Evolutionary conservation across 2,888 invertebrate species (phyloP).

Genomic region (Plebejus melissa): DNA sequence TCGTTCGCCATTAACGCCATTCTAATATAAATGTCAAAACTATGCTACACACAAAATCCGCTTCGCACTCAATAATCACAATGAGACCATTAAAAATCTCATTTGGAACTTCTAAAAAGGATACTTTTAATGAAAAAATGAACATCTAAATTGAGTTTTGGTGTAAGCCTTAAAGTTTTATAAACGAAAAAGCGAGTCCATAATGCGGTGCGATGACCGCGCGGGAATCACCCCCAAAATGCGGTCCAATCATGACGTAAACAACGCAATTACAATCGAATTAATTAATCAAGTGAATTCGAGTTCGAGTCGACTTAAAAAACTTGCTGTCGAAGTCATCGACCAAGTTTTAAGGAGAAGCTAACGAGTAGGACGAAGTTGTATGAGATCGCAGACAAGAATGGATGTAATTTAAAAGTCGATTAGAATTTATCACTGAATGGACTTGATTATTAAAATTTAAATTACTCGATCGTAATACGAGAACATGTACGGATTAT

Average conservation of each 20-base stretch:
- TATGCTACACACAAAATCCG: background rate
- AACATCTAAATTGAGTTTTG: slow-evolving; percentile 54
- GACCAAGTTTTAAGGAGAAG: slow-evolving; percentile 73
- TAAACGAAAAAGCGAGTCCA: slow-evolving; percentile 53
- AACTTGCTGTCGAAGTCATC: slow-evolving; percentile 60
- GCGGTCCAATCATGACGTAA: slow-evolving; percentile 63
- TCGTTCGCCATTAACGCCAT: too few species aligned
- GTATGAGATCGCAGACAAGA: slow-evolving; percentile 64
- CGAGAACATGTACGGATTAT: slow-evolving; percentile 16
- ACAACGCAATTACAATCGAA: slow-evolving; percentile 72
- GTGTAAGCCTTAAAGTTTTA: slow-evolving; percentile 46
- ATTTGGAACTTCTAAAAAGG: slow-evolving; percentile 14
- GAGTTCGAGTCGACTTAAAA: slow-evolving; percentile 67
- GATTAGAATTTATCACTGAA: slow-evolving; percentile 71
- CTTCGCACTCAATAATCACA: background rate
- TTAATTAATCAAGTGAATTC: slow-evolving; percentile 74
- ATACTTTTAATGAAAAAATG: slow-evolving; percentile 30
- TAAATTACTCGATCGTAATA: slow-evolving; percentile 22
- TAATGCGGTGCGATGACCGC: slow-evolving; percentile 64
- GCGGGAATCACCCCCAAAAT: slow-evolving; percentile 67
- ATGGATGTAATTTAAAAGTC: slow-evolving; percentile 78
- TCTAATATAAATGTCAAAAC: background rate
- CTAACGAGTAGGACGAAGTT: slow-evolving; percentile 69
- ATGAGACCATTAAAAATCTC: background rate
- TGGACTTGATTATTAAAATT: slow-evolving; percentile 64